A percentile compares a stretch with the other conserved stretches of the same genome.
Conservation (phyloP, 2,113 vertebrate genomes). For the Takifugu flavidus region DNA sequence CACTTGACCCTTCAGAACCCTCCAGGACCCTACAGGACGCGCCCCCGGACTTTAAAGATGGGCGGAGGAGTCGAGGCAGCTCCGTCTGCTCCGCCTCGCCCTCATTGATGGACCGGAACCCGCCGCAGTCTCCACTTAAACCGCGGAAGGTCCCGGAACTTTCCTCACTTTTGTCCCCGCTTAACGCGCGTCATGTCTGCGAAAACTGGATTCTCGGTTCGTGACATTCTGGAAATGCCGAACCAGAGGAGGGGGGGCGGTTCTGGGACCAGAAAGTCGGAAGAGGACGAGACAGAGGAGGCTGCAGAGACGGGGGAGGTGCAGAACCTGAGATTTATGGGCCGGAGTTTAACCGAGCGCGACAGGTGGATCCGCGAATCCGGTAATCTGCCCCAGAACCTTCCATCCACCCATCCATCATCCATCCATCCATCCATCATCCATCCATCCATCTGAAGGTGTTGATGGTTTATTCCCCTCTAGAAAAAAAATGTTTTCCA, state of each 20-base stretch:
- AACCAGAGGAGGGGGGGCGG: slow-evolving; percentile 75
- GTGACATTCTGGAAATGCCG: slow-evolving; percentile 90
- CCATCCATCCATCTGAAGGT: too few species aligned
- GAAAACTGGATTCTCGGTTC: slow-evolving; percentile 91
- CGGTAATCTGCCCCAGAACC: slow-evolving; percentile 80
- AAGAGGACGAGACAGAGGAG: slow-evolving; percentile 77
- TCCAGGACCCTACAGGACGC: slow-evolving; percentile 91
- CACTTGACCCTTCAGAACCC: slow-evolving; percentile 61
- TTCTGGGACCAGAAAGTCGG: slow-evolving; percentile 77
- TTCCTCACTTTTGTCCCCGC: background rate
- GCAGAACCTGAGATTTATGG: slow-evolving; percentile 34
- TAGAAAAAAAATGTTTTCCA: background rate
- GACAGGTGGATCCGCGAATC: slow-evolving; percentile 81
- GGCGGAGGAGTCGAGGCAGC: background rate
- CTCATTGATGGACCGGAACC: slow-evolving; percentile 60
- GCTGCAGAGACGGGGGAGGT: slow-evolving; percentile 63
- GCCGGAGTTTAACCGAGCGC: slow-evolving; percentile 71
- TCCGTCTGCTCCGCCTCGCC: slow-evolving; percentile 52
- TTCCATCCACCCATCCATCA: too few species aligned
- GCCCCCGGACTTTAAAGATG: slow-evolving; percentile 77
- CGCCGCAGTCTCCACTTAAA: slow-evolving; percentile 5
- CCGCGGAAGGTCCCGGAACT: slow-evolving; percentile 8
- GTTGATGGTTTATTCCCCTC: too few species aligned
- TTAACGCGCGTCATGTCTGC: slow-evolving; percentile 77
- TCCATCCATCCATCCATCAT: too few species aligned